Evolutionary conservation across 2,888 invertebrate species (phyloP).

Genomic region (Melieria picta): DNA sequence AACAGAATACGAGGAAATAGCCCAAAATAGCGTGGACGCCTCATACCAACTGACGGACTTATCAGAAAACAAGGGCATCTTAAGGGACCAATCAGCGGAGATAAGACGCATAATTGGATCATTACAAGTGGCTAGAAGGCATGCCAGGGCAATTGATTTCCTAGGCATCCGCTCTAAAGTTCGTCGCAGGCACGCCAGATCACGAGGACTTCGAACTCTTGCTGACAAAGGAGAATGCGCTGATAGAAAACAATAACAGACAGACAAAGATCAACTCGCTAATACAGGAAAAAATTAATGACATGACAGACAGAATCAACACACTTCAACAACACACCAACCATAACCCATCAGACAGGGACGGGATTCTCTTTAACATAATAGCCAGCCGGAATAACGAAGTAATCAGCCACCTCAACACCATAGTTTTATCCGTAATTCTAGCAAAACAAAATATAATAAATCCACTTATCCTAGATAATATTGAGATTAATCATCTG

Average conservation of each 20-base stretch:
- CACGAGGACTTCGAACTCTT: constrained; percentile 10
- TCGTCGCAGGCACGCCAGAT: constrained; percentile 10
- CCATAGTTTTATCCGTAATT: not conserved
- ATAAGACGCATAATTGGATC: constrained; percentile 7
- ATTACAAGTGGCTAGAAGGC: too few relatives aligned
- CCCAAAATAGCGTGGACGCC: not conserved
- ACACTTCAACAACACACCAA: not conserved
- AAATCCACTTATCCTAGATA: not conserved
- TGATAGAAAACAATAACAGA: constrained; percentile 15
- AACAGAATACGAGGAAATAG: not conserved
- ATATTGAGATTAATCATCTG: not conserved
- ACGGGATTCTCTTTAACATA: not conserved
- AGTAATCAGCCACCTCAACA: not conserved
- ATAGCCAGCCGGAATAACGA: constrained; percentile 3
- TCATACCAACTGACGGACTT: too few relatives aligned
- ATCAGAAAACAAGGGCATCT: not conserved
- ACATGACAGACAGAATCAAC: not conserved
- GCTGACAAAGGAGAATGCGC: constrained; percentile 8
- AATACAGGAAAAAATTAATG: constrained; percentile 9
- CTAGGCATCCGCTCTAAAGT: too few relatives aligned
- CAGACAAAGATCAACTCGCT: constrained; percentile 18
- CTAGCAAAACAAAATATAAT: not conserved
- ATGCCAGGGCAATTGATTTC: too few relatives aligned
- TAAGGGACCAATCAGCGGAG: not conserved
- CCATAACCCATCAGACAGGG: not conserved